Conservation (phyloP, 2,113 vertebrate species). For the Neofelis nebulosa region DNA sequence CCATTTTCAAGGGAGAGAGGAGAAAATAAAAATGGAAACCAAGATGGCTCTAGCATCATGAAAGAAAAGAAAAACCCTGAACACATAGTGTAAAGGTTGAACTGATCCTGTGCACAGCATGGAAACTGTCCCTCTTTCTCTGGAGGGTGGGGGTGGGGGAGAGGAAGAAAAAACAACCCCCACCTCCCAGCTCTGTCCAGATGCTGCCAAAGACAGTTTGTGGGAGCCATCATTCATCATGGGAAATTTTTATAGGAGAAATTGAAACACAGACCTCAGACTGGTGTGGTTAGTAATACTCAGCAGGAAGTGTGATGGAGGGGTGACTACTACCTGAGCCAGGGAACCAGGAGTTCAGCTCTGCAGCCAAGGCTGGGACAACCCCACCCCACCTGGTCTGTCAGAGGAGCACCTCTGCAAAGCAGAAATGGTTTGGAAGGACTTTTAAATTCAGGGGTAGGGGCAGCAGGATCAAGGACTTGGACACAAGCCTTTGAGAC, state of each 20-base stretch:
- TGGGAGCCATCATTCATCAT: background rate
- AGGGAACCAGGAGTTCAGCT: background rate
- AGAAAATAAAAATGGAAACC: constrained; percentile 39
- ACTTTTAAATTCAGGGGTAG: constrained; percentile 72
- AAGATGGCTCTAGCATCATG: constrained; percentile 51
- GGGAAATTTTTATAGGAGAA: background rate
- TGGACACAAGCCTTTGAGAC: background rate
- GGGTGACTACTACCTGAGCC: background rate
- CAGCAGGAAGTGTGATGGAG: background rate
- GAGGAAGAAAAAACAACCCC: background rate
- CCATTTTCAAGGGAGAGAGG: background rate
- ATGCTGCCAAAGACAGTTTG: constrained; percentile 59
- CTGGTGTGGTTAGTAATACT: background rate
- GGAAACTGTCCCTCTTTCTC: constrained; percentile 66
- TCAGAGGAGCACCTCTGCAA: constrained; percentile 51
- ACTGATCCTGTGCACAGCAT: constrained; percentile 23
- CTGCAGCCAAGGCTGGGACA: background rate
- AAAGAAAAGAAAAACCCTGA: constrained; percentile 61
- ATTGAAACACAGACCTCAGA: background rate
- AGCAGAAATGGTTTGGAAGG: constrained; percentile 66
- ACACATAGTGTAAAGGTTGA: constrained; percentile 59
- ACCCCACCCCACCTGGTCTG: background rate
- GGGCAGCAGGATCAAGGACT: constrained; percentile 52
- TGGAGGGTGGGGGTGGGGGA: fast-evolving
- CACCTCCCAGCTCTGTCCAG: constrained; percentile 26